A percentile compares a stretch with the other conserved stretches of the same genome.
phyloP scores from a whole-genome alignment of 1,140 invertebrate genomes.

The Cotesia chilonis region DNA sequence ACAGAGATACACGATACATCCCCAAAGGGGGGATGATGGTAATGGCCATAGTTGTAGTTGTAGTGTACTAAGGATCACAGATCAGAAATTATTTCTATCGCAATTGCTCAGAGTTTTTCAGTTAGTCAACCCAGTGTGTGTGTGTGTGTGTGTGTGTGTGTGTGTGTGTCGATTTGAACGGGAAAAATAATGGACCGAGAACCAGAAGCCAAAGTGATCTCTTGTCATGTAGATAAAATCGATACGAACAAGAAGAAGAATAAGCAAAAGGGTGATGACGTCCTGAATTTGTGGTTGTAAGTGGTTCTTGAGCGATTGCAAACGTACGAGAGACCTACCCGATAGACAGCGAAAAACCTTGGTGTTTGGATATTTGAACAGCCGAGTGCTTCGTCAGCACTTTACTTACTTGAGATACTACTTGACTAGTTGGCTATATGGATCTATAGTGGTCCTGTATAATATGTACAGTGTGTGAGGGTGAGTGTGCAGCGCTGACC shows the following conservation, averaged over 20 bases:
- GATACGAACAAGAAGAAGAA: not conserved
- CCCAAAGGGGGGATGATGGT: no score
- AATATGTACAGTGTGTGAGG: not conserved
- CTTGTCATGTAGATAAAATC: not conserved
- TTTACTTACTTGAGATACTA: conserved; percentile 33
- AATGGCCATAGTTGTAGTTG: no score
- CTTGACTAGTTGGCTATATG: no score
- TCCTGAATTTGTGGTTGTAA: conserved; percentile 36
- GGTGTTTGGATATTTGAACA: conserved; percentile 66
- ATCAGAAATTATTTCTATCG: conserved; percentile 6
- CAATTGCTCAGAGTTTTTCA: not conserved
- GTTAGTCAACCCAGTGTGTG: not conserved
- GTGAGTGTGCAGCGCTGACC: not conserved
- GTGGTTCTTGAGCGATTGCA: conserved; percentile 39
- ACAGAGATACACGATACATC: conserved; percentile 1
- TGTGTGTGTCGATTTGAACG: not conserved
- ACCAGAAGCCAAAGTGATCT: conserved; percentile 16
- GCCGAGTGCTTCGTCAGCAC: conserved; percentile 61
- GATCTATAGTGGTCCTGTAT: conserved; percentile 20
- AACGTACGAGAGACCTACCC: no score
- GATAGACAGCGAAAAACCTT: conserved; percentile 62
- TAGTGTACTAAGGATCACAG: no score
- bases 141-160: no score
- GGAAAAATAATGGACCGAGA: conserved; percentile 6
- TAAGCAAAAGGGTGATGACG: conserved; percentile 8